Conservation (phyloP, 2,797 vertebrate species). For the Anableps anableps region DNA sequence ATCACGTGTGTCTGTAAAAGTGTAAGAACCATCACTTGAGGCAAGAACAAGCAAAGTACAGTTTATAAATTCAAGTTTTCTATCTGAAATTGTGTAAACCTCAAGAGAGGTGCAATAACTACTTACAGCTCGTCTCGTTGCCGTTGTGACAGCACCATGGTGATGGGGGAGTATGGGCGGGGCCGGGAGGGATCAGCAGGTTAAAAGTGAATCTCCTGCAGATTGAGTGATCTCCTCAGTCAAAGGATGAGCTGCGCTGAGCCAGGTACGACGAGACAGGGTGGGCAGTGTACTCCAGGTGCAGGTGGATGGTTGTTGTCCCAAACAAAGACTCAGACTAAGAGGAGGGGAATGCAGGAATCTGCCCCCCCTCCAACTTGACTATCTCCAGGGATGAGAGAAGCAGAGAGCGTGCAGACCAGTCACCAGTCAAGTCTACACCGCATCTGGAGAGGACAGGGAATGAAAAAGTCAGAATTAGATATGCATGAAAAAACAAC, state of each 20-base stretch:
- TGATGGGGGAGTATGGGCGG: conserved; percentile 78
- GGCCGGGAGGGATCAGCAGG: conserved; percentile 61
- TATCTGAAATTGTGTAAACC: not conserved
- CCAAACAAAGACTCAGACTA: conserved; percentile 72
- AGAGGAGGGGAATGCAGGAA: conserved; percentile 74
- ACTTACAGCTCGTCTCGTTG: conserved; percentile 99
- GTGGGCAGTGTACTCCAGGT: conserved; percentile 57
- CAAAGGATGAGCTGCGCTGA: conserved; percentile 81
- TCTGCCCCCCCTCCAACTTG: conserved; percentile 77
- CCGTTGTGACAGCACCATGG: conserved; percentile 99
- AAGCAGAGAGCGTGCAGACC: conserved; percentile 81
- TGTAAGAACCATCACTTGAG: not conserved
- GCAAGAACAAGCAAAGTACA: not conserved
- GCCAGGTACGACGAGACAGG: conserved; percentile 52
- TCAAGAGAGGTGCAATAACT: conserved; percentile 47
- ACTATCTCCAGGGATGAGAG: conserved; percentile 74
- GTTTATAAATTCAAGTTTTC: not conserved
- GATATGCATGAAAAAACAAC: conserved; percentile 56
- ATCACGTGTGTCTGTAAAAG: too few species aligned
- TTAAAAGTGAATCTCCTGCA: conserved; percentile 71
- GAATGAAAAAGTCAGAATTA: conserved; percentile 51
- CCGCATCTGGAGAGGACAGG: conserved; percentile 86
- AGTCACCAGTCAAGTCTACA: conserved; percentile 88
- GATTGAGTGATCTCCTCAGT: conserved; percentile 82
- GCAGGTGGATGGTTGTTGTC: conserved; percentile 42